Evolutionary conservation across 2,113 vertebrate species (phyloP), one percentile per base, ranked within the genome.

Genomic region (Pandion haliaetus): DNA sequence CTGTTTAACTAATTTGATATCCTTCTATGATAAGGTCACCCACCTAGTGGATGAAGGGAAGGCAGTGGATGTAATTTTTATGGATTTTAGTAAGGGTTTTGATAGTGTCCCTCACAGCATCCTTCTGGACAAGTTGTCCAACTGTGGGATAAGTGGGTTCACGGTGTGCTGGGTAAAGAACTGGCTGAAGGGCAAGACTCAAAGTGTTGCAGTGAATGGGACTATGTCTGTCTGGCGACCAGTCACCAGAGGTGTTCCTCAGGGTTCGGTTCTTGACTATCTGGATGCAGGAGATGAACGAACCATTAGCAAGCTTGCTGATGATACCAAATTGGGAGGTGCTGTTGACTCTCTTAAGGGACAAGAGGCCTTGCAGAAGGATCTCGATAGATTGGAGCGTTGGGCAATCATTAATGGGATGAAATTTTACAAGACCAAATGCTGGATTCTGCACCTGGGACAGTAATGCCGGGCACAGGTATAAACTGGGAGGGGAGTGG

Each of bases 171-270:
- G 31, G 10, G 10, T 65, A 61, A 65, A 34, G 59, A 80, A 54
- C 32, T 67, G 19, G 15, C 7, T 57, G 63, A 44, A 69, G 3
- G 16, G 20, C 4, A 36, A 5, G 3, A 25, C 10, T 58, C 25
- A 61, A 34, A 52, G 6, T 4, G 18, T 19, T 29, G 19, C n/a
- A 29, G 45, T 15, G 12, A 52, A 77, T 31, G 25, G 10, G 31
- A 20, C 19, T 59, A 23, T 9, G 2, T 38, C 17, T 38, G 12
- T 6, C 4, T 4, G 7, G 23, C 1, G 2, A 32, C 3, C 3
- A 8, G 12, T 28, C 28, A 47, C 12, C 28, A 62, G 12, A 3
- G 6, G 23, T 45, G 7, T 34, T 79, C 23, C 18, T 54, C 17
- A 45, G 34, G 8, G 23, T 3, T 49, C 12, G 26, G 16, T 81